Evolutionary conservation across 2,113 vertebrate species (phyloP).

Genomic region (Actinemys pallida): DNA sequence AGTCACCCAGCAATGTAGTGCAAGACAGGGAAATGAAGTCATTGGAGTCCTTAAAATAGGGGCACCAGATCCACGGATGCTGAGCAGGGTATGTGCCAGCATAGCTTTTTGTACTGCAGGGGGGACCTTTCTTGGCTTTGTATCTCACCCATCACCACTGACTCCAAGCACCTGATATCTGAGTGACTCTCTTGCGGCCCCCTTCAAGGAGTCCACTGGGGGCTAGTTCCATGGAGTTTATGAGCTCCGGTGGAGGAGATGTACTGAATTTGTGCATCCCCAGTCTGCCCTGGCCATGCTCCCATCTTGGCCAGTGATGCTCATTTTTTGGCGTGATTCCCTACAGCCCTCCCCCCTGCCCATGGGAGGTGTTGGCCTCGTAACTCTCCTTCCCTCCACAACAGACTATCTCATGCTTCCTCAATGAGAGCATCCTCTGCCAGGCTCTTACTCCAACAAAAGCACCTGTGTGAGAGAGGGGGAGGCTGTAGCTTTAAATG

Average conservation of each 20-base stretch:
- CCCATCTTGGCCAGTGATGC: neutral
- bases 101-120: neutral
- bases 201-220: neutral
- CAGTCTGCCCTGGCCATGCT: neutral
- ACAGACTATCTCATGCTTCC: neutral
- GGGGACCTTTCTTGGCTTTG: neutral
- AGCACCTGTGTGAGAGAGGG: neutral
- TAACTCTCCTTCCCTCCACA: neutral
- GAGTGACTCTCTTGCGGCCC: neutral
- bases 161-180: neutral
- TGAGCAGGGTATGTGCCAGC: neutral
- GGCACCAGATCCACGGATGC: neutral
- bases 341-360: neutral
- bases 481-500: neutral
- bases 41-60: fast-evolving
- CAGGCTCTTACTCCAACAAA: neutral
- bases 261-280: neutral
- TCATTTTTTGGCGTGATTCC: neutral
- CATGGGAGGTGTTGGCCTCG: neutral
- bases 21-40: neutral
- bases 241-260: fast-evolving
- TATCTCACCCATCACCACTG: neutral
- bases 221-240: neutral
- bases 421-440: neutral
- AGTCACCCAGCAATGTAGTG: neutral